Percentiles rank a stretch among this genome's conserved stretches.
These are phyloP conservation scores for Synanthedon myopaeformis DNA, from an alignment of 2,888 invertebrate species.

Conservation along the genomic window DNA sequence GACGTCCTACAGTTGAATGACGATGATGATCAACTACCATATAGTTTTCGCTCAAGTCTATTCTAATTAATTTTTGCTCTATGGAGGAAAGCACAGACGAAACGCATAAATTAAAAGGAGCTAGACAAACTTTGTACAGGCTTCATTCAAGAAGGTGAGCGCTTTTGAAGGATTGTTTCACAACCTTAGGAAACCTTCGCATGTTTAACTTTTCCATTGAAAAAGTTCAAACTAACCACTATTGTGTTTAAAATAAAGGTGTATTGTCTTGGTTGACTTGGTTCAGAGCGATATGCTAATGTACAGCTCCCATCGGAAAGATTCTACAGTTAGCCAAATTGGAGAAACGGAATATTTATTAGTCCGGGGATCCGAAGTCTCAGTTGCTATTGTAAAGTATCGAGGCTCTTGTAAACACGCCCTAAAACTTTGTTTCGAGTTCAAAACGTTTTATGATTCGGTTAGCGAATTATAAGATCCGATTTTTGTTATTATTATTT, in stretches of 20 bases:
- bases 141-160: slow-evolving; percentile 46
- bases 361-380: slow-evolving; percentile 32
- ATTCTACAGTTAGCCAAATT: slow-evolving; percentile 49
- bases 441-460: no score
- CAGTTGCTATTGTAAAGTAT: slow-evolving; percentile 26
- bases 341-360: slow-evolving; percentile 65
- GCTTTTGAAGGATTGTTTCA: slow-evolving; percentile 47
- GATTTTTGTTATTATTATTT: no score
- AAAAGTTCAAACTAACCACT: slow-evolving; percentile 5
- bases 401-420: slow-evolving; percentile 9
- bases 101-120: slow-evolving; percentile 58
- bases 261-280: background rate
- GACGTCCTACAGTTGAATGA: no score
- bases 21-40: no score
- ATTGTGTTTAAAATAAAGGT: background rate
- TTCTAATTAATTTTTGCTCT: no score
- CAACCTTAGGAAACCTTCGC: slow-evolving; percentile 21
- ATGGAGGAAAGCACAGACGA: slow-evolving; percentile 20
- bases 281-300: slow-evolving; percentile 39
- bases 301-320: slow-evolving; percentile 53
- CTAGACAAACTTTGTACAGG: slow-evolving; percentile 46
- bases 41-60: no score
- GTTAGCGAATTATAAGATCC: no score
- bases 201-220: slow-evolving; percentile 10
- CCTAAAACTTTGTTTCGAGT: background rate